Evolutionary conservation across 2,888 invertebrate genomes (phyloP).

Genomic region (Notocelia uddmanniana): DNA sequence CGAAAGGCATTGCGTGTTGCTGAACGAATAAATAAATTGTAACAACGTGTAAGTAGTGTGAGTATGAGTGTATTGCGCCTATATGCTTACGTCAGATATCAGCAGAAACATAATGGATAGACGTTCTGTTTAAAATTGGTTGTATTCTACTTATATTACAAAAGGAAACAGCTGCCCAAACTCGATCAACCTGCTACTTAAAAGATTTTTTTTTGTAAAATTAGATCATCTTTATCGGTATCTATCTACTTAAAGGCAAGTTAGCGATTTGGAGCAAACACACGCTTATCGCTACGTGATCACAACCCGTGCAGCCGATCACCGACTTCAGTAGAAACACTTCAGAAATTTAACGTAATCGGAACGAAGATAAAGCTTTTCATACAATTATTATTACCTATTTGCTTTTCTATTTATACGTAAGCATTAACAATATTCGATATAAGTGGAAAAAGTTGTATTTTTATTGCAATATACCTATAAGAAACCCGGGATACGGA

Average conservation of each 20-base stretch:
- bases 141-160: neutral
- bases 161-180: conserved; percentile 8
- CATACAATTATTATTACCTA: too few species aligned
- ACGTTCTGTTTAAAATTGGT: neutral
- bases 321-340: conserved; percentile 16
- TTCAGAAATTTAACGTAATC: conserved; percentile 13
- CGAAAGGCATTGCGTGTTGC: too few species aligned
- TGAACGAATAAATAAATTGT: too few species aligned
- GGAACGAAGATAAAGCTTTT: conserved; percentile 14
- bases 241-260: conserved; percentile 25
- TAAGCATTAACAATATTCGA: too few species aligned
- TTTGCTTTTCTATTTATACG: neutral
- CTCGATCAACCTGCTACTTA: conserved; percentile 36
- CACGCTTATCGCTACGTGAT: conserved; percentile 33
- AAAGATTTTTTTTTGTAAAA: conserved; percentile 39
- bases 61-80: too few species aligned
- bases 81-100: too few species aligned
- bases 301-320: conserved; percentile 5
- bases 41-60: too few species aligned
- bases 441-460: too few species aligned
- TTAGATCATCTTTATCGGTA: conserved; percentile 40
- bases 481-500: too few species aligned
- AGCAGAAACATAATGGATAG: too few species aligned
- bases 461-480: too few species aligned
- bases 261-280: conserved; percentile 40